Base-by-base conservation (phyloP, 2,113 vertebrate genomes). In the Actinemys pallida region DNA sequence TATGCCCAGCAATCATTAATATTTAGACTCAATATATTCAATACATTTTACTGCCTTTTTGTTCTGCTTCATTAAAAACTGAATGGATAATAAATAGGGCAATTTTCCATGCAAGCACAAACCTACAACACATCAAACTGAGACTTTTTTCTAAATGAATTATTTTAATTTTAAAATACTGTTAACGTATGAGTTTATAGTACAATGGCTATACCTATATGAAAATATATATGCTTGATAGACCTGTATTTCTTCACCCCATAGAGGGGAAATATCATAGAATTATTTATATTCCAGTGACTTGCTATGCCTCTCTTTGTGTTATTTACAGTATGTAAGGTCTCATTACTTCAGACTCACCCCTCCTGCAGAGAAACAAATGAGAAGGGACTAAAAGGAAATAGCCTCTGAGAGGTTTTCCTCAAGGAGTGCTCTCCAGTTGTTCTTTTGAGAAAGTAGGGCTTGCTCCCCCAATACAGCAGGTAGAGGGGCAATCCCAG, bases 61-160 rank as follows among this genome's bases (percentile, higher is more conserved):
- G 90, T 96, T 97, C 86, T 92, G 90, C 78, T 97, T 97, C 94
- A 96, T 94, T 95, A 97, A 92, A 39, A 97, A 96, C 89, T 95
- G 59, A 97, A 88, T 57, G 27, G 88, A 95, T 95, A 96, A 96
- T 85, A 92, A 83, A 65, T 91, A 9, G 57, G 81, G 90, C 80
- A 91, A 88, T 95, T 96, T 96, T 92, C 85, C 88, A 79, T 85
- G 35, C 52, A 79, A 86, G 84, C 42, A 87, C 90, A 83, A 94
- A 94, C 82, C 39, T 82, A 42, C 72, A 93, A 75, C 92, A 91
- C 39, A 95, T 97, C 92, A 96, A 96, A 97, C 75, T 35, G 85
- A 90, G 81, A 22, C 16, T 84, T 10, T 86, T 92, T 79, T 25
- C 42, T 79, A 90, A 69, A 53, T 79, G 86, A 93, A 72, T 95